These are phyloP conservation scores for Vireo altiloquus DNA, from an alignment of 2,113 vertebrate species.

Conservation along the genomic window DNA sequence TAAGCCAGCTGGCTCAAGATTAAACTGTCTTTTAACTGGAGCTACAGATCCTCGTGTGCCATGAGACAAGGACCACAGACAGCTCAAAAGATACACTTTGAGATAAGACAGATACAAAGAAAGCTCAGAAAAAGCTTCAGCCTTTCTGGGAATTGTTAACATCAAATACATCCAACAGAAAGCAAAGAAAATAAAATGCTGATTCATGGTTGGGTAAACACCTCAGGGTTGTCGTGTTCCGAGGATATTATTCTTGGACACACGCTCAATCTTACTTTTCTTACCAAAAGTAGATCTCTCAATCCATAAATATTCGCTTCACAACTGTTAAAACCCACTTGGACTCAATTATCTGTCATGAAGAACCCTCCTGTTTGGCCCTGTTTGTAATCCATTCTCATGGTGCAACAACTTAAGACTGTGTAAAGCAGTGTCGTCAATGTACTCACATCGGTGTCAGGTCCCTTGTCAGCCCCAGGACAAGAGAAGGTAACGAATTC, in stretches of 20 bases:
- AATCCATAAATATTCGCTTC: not conserved
- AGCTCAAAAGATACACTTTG: not conserved
- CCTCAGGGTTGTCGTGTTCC: not conserved
- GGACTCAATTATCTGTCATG: not conserved
- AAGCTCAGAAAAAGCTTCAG: not conserved
- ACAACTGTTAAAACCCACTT: not conserved
- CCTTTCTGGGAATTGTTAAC: not conserved
- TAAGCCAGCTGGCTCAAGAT: not conserved
- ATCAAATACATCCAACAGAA: not conserved
- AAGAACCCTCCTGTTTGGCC: not conserved
- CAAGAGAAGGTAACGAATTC: conserved; percentile 96
- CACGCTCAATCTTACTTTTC: not conserved
- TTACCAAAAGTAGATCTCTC: not conserved
- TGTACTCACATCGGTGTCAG: conserved; percentile 95
- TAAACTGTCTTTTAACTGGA: not conserved
- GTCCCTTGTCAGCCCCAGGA: conserved; percentile 95
- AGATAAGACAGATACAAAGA: not conserved
- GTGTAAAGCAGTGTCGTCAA: not conserved
- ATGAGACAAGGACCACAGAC: not conserved
- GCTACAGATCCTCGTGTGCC: not conserved
- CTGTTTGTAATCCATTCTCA: not conserved
- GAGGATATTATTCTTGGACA: not conserved
- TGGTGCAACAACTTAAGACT: not conserved
- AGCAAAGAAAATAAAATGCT: not conserved
- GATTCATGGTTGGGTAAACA: not conserved